A percentile compares a stretch with the other conserved stretches of the same genome.
phyloP scores from a whole-genome alignment of 2,797 vertebrate genomes.

The Hippocampus kuda region DNA sequence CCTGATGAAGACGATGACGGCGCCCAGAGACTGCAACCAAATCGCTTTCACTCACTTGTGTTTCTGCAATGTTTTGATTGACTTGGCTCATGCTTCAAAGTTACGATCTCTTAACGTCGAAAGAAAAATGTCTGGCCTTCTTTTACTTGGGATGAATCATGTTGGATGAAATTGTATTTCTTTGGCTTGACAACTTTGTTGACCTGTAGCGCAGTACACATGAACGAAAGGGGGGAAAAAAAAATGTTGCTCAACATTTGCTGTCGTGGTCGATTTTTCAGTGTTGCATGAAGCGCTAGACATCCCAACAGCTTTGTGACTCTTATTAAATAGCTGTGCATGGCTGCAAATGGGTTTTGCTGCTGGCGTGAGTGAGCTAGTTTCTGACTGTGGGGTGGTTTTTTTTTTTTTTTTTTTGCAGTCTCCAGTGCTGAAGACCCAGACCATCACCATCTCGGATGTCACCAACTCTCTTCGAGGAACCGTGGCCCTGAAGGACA shows the following conservation, averaged over 20 bases:
- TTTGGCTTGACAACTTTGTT: too few relatives aligned
- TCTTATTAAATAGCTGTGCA: neutral
- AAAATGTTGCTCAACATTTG: too few relatives aligned
- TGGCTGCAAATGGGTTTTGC: neutral
- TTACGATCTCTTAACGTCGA: too few relatives aligned
- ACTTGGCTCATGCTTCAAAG: too few relatives aligned
- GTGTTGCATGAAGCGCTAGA: neutral
- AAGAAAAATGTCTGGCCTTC: too few relatives aligned
- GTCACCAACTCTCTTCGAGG: constrained; percentile 75
- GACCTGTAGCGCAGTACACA: too few relatives aligned
- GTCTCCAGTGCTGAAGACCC: constrained; percentile 89
- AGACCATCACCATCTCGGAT: constrained; percentile 92
- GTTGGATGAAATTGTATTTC: too few relatives aligned
- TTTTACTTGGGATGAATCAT: too few relatives aligned
- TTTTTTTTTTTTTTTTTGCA: constrained; percentile 37
- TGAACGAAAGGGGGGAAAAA: neutral
- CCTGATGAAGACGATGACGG: too few relatives aligned
- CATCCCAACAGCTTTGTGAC: neutral
- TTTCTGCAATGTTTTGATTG: too few relatives aligned
- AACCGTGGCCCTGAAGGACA: constrained; percentile 81
- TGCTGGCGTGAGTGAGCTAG: neutral
- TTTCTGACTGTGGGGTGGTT: neutral
- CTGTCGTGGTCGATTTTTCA: neutral
- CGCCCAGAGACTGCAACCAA: too few relatives aligned
- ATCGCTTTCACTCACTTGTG: too few relatives aligned